A percentile compares a stretch with the other conserved stretches of the same genome.
These are phyloP conservation scores for Athalia circularis DNA, from an alignment of 2,888 invertebrate species.

Conservation along the genomic window DNA sequence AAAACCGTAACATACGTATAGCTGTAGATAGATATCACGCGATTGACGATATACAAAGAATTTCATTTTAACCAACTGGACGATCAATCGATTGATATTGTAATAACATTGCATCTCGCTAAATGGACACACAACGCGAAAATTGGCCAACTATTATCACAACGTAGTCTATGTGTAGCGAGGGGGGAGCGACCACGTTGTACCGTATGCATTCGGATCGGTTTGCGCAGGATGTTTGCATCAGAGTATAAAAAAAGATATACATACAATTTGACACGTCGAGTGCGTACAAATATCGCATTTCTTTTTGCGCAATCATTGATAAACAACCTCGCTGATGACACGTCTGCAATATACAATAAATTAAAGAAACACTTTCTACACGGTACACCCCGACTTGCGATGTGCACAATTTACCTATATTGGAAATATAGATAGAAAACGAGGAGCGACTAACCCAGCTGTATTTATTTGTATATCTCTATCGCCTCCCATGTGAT, in stretches of 20 bases:
- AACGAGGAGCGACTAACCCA: conserved; percentile 46
- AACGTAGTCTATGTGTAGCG: not conserved
- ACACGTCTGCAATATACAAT: not conserved
- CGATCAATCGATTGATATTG: too few species aligned
- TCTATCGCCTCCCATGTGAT: conserved; percentile 64
- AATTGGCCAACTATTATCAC: conserved; percentile 60
- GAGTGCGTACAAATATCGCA: too few species aligned
- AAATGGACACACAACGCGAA: conserved; percentile 68
- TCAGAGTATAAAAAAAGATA: not conserved
- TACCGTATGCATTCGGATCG: too few species aligned
- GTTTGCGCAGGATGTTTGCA: not conserved
- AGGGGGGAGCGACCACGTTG: too few species aligned
- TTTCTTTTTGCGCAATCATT: too few species aligned
- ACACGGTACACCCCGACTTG: not conserved
- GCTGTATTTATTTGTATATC: conserved; percentile 65
- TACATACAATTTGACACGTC: too few species aligned
- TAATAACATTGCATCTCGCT: conserved; percentile 55
- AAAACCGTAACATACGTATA: too few species aligned
- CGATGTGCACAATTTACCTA: not conserved
- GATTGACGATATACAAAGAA: too few species aligned
- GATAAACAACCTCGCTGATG: too few species aligned
- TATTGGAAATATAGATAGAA: not conserved
- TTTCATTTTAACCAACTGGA: conserved; percentile 12
- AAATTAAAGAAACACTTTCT: not conserved
- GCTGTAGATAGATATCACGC: too few species aligned